A percentile compares a stretch with the other conserved stretches of the same genome.
Conservation (phyloP, 2,888 invertebrate species). For the Lepidonotus clava region DNA sequence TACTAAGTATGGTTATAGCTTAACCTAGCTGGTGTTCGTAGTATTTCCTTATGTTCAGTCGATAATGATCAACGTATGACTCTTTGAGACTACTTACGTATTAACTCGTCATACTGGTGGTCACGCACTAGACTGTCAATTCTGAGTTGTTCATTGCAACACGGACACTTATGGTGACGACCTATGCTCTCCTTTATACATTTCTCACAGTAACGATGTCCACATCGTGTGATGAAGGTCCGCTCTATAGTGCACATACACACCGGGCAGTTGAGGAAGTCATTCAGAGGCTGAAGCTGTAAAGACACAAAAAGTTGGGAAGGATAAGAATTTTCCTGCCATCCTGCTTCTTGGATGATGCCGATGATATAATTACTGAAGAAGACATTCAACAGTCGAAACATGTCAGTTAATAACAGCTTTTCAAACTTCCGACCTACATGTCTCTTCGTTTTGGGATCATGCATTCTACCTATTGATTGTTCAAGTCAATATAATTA, state of each 20-base stretch:
- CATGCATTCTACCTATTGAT: too few species aligned
- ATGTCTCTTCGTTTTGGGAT: too few species aligned
- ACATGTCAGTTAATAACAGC: too few species aligned
- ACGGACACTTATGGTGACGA: conserved; percentile 74
- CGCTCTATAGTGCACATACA: conserved; percentile 72
- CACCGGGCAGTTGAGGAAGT: conserved; percentile 75
- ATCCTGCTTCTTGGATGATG: too few species aligned
- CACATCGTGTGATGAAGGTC: conserved; percentile 72
- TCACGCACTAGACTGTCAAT: conserved; percentile 69
- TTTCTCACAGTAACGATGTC: conserved; percentile 75
- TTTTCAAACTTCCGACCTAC: too few species aligned
- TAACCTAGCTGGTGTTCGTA: too few species aligned
- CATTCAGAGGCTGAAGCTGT: conserved; percentile 69
- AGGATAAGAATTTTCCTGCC: too few species aligned
- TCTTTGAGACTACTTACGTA: conserved; percentile 66
- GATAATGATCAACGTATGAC: not conserved
- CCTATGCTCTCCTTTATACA: conserved; percentile 77
- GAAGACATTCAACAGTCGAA: too few species aligned
- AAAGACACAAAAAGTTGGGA: not conserved
- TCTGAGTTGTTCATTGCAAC: conserved; percentile 71
- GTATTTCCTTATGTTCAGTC: not conserved
- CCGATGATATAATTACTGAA: too few species aligned
- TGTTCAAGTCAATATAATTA: too few species aligned
- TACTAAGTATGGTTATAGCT: too few species aligned
- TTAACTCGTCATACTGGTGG: conserved; percentile 74